Conservation (phyloP, 2,888 invertebrate species). For the Heliconius ismenius region DNA sequence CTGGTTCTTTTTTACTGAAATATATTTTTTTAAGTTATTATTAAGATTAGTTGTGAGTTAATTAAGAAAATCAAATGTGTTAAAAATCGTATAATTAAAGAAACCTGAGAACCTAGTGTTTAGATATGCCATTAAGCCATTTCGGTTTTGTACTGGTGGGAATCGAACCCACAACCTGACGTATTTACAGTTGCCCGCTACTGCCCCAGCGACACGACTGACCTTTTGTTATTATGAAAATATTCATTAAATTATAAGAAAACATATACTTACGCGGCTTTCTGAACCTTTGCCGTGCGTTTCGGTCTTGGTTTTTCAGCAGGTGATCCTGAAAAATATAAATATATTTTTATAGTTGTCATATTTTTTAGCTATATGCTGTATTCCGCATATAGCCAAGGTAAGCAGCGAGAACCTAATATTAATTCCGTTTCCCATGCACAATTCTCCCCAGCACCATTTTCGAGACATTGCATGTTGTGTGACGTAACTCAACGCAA, state of each 20-base stretch:
- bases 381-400: no score
- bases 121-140: background rate
- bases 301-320: slow-evolving; percentile 69
- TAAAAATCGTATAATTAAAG: background rate
- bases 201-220: no score
- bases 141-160: no score
- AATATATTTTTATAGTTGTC: background rate
- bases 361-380: no score
- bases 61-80: background rate
- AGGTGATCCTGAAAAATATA: slow-evolving; percentile 56
- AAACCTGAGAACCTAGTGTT: background rate
- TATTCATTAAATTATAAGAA: no score
- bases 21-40: background rate
- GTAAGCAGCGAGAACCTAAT: no score
- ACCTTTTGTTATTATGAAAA: no score
- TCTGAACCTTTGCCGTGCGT: slow-evolving; percentile 64
- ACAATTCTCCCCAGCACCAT: no score
- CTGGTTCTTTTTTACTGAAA: slow-evolving; percentile 43
- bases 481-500: no score
- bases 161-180: no score
- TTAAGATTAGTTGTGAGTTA: background rate
- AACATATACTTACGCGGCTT: slow-evolving; percentile 62
- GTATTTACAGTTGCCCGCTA: no score
- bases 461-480: background rate
- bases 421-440: no score